Conservation (phyloP, 2,888 invertebrate genomes). For the Gerris lacustris region DNA sequence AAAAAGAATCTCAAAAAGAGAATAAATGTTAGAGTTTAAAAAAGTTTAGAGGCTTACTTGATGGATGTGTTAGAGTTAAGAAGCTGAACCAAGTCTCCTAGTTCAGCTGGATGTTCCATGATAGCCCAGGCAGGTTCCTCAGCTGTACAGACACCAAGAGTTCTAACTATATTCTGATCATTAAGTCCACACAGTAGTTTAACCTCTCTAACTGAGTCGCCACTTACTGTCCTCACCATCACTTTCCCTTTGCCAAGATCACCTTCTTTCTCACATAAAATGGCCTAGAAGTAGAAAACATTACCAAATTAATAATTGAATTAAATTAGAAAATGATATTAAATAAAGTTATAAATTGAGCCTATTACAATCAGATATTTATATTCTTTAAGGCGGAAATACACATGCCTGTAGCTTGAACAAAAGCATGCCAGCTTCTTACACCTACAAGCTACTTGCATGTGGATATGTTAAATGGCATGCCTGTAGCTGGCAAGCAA, state of each 20-base stretch:
- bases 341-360: conserved; percentile 3
- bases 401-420: no score
- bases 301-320: not conserved
- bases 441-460: no score
- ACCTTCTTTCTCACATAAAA: conserved; percentile 45
- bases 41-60: conserved; percentile 26
- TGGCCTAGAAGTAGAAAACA: conserved; percentile 38
- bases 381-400: no score
- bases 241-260: conserved; percentile 43
- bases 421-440: no score
- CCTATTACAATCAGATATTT: not conserved
- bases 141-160: conserved; percentile 47
- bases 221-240: conserved; percentile 42
- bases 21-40: no score
- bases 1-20: no score
- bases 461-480: no score
- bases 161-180: conserved; percentile 53
- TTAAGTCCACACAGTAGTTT: conserved; percentile 53
- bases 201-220: conserved; percentile 48
- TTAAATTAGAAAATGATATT: not conserved
- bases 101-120: conserved; percentile 55
- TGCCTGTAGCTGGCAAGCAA: no score
- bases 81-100: conserved; percentile 61
- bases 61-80: conserved; percentile 33
- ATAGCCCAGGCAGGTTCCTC: conserved; percentile 55